Evolutionary conservation across 2,113 vertebrate species (phyloP), one percentile per base, ranked within the genome.

Genomic region (Gambusia holbrooki): DNA sequence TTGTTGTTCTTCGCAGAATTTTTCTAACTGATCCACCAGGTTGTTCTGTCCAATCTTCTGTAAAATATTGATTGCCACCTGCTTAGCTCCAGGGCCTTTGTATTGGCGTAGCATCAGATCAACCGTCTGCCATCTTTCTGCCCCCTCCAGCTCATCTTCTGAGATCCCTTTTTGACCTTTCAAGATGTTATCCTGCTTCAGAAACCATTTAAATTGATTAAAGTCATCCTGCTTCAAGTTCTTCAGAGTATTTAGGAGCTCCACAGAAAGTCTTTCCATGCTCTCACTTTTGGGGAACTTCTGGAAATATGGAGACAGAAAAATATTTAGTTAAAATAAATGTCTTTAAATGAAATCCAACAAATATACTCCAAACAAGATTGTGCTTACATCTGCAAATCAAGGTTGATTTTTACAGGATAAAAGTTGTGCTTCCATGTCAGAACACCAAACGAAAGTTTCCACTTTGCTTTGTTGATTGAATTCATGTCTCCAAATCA

Each of bases 61-160:
- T 63, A 76, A 76, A 22, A 76, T 62, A 0, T 32, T 27, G 6
- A 11, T 33, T 2, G 74, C 32, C 10, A 62, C 3, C 37, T 17
- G 4, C 58, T 48, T 35, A 1, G 74, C 74, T 28, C 54, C 37
- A 22, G 30, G 27, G 11, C 0, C 4, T 1, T 5, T 33, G n/a
- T 51, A 76, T 27, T 27, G 62, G 19, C 42, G 28, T 3, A 69
- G 13, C 66, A 76, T 76, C 54, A 76, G 66, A 37, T 69, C 66
- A 15, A 76, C 66, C 12, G 58, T 62, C 0, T 62, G 1, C 22
- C 4, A 3, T n/a, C 58, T 28, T 5, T 51, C 29, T 8, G 65
- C 66, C 4, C 13, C 4, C 30, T 76, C 66, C 29, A 76, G 66
- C 9, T 29, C 27, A 10, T 58, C 19, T 0, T 3, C 22, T 19